Evolutionary conservation across 2,888 invertebrate genomes (phyloP).

Genomic region (Metopia argyrocephala): DNA sequence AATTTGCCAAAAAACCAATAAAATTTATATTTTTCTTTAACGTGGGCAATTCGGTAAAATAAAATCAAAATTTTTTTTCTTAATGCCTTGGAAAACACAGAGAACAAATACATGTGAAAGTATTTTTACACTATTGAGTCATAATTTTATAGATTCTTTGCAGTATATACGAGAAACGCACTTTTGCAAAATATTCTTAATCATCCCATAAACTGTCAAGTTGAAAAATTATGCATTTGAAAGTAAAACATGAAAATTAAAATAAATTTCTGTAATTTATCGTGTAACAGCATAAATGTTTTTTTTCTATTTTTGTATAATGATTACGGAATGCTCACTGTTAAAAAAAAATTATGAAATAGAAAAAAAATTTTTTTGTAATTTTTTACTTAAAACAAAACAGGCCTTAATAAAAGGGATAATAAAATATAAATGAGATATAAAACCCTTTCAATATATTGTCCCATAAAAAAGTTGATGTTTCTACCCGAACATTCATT

Average conservation of each 20-base stretch:
- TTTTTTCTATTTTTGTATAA: neutral
- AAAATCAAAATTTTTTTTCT: neutral
- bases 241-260: neutral
- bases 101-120: neutral
- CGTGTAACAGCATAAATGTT: neutral
- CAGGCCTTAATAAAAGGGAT: conserved; percentile 2
- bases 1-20: conserved; percentile 28
- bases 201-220: neutral
- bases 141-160: conserved; percentile 33
- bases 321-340: too few species aligned
- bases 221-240: neutral
- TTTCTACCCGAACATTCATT: neutral
- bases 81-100: neutral
- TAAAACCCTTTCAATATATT: conserved; percentile 47
- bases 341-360: too few species aligned
- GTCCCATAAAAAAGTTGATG: conserved; percentile 52
- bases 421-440: neutral
- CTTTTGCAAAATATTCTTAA: neutral
- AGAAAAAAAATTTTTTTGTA: neutral
- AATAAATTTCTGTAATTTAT: neutral
- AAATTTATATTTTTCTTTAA: conserved; percentile 16
- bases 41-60: neutral
- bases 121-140: conserved; percentile 56
- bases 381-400: neutral
- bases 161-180: neutral